Conservation (phyloP, 2,113 vertebrate species). For the Gopherus evgoodei region DNA sequence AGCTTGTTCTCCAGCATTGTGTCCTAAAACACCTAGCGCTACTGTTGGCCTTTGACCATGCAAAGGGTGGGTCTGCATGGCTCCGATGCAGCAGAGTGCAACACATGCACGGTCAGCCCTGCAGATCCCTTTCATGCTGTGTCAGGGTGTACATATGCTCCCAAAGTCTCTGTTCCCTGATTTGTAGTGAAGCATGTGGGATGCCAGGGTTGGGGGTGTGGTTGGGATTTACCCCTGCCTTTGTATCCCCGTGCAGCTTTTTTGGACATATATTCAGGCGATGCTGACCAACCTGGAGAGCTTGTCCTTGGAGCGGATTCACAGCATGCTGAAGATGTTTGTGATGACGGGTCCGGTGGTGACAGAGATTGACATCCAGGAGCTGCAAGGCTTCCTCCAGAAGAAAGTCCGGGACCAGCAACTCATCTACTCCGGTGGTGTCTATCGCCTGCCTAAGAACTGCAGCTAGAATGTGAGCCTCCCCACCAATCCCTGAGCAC, state of each 20-base stretch:
- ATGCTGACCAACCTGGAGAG: constrained; percentile 99
- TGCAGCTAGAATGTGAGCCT: constrained; percentile 46
- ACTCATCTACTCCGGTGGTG: constrained; percentile 86
- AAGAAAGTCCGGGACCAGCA: constrained; percentile 96
- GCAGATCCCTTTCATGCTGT: not conserved
- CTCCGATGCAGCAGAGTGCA: not conserved
- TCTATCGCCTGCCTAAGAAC: constrained; percentile 95
- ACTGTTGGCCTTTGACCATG: fast-evolving
- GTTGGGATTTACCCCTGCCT: not conserved
- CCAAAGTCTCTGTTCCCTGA: fast-evolving
- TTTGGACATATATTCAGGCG: constrained; percentile 98
- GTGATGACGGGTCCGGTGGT: constrained; percentile 93
- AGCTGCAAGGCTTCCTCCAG: constrained; percentile 95
- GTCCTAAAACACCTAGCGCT: not conserved
- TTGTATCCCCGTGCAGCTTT: constrained; percentile 81
- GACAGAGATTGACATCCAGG: constrained; percentile 92
- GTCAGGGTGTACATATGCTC: fast-evolving
- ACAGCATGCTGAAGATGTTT: constrained; percentile 98
- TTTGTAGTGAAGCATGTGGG: not conserved
- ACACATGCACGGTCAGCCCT: not conserved
- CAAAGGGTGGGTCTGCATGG: fast-evolving
- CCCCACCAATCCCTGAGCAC: not conserved
- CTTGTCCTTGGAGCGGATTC: constrained; percentile 95
- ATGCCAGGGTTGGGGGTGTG: not conserved
- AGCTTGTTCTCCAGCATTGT: not conserved